Percentiles rank a stretch among this genome's conserved stretches.
phyloP scores from a whole-genome alignment of 2,113 vertebrate genomes.

The Anolis carolinensis region DNA sequence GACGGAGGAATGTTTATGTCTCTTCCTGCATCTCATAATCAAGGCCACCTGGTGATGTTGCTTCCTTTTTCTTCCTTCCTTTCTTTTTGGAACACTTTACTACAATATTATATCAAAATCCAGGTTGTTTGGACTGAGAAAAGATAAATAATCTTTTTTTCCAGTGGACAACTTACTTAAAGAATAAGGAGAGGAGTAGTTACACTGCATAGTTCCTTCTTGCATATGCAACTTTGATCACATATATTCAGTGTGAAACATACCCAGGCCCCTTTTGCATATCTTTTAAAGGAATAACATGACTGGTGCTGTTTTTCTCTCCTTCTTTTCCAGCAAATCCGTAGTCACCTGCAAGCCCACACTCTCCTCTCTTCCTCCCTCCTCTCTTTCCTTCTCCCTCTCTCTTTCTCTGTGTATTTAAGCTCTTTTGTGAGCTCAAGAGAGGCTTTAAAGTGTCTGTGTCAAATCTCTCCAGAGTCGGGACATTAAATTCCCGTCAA shows the following conservation, averaged over 20 bases:
- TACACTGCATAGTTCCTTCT: no score
- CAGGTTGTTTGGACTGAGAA: no score
- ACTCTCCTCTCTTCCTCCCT: no score
- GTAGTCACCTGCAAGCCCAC: neutral
- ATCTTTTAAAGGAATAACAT: neutral
- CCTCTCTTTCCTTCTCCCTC: neutral
- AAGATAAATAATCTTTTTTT: neutral
- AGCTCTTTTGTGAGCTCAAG: conserved; percentile 47
- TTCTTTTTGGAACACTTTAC: no score
- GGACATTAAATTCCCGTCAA: conserved; percentile 48
- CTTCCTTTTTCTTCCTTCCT: no score
- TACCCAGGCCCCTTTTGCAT: neutral
- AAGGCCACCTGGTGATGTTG: neutral
- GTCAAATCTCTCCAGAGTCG: conserved; percentile 50
- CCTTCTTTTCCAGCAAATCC: conserved; percentile 15
- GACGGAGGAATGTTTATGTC: neutral
- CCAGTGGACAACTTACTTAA: neutral
- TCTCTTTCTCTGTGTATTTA: conserved; percentile 20
- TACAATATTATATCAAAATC: no score
- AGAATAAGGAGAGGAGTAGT: neutral
- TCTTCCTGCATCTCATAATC: neutral
- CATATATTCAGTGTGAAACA: neutral
- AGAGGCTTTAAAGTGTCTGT: conserved; percentile 57
- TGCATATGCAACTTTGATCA: no score
- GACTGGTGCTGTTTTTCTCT: neutral